Evolutionary conservation across 2,113 vertebrate genomes (phyloP).

Genomic region (Dendrocopos noguchii): DNA sequence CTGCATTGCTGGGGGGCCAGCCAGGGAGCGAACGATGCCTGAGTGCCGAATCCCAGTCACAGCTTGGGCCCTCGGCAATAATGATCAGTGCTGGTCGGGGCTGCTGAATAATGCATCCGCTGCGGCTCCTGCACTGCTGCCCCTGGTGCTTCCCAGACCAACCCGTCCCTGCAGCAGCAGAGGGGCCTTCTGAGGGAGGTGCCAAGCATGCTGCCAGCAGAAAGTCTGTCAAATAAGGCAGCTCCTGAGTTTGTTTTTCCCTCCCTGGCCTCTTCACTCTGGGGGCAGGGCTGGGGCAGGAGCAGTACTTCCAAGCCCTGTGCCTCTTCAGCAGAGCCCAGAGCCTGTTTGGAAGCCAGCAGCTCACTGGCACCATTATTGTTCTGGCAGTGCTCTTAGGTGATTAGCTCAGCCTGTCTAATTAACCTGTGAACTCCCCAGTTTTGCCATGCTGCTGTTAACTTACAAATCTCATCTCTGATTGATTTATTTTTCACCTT

Average conservation of each 20-base stretch:
- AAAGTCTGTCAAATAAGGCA: constrained; percentile 78
- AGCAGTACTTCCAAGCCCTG: constrained; percentile 31
- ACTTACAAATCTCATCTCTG: constrained; percentile 18
- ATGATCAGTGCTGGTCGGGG: constrained; percentile 83
- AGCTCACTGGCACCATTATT: not conserved
- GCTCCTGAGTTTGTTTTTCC: constrained; percentile 68
- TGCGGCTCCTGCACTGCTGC: constrained; percentile 81
- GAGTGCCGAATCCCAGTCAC: constrained; percentile 80
- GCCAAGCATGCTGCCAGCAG: constrained; percentile 82
- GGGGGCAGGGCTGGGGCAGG: not conserved
- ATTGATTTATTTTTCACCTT: not conserved
- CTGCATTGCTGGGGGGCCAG: constrained; percentile 57
- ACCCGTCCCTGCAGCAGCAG: constrained; percentile 84
- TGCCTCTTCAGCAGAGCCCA: not conserved
- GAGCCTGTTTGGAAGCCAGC: not conserved
- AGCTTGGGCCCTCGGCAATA: constrained; percentile 81
- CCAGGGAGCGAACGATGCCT: constrained; percentile 79
- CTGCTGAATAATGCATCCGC: constrained; percentile 82
- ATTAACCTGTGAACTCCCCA: constrained; percentile 8
- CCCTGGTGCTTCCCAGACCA: constrained; percentile 84
- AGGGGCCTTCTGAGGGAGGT: constrained; percentile 83
- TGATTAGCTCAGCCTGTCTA: constrained; percentile 39
- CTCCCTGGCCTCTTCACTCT: not conserved
- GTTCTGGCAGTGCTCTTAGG: constrained; percentile 12
- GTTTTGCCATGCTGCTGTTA: not conserved